phyloP scores from a whole-genome alignment of 2,797 vertebrate genomes.

The Benthosema pterotum region DNA sequence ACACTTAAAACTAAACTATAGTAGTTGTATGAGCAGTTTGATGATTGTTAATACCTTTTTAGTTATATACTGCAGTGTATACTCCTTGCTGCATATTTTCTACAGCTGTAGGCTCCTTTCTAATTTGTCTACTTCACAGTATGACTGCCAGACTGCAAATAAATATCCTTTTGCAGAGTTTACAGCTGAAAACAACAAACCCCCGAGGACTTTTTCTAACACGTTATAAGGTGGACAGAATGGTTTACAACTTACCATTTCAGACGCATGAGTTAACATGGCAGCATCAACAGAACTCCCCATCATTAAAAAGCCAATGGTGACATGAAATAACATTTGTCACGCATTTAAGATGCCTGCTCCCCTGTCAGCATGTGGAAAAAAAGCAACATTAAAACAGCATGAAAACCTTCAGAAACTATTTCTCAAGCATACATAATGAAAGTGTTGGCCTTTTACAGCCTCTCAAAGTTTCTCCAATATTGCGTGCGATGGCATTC shows the following conservation, averaged over 20 bases:
- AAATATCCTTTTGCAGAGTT: conserved; percentile 64
- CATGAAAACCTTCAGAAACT: conserved; percentile 21
- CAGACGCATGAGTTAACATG: conserved; percentile 5
- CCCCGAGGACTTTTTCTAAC: conserved; percentile 53
- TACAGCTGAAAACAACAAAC: conserved; percentile 61
- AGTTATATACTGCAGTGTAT: conserved; percentile 27
- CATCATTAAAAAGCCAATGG: conserved; percentile 14
- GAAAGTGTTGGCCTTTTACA: conserved; percentile 11
- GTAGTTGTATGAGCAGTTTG: conserved; percentile 21
- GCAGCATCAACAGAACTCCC: neutral
- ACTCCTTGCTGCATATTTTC: conserved; percentile 36
- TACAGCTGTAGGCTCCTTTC: conserved; percentile 21
- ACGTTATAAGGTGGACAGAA: conserved; percentile 23
- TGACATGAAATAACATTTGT: conserved; percentile 25
- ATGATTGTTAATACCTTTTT: conserved; percentile 43
- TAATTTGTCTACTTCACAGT: conserved; percentile 44
- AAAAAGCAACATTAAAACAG: conserved; percentile 28
- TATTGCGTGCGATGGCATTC: conserved; percentile 13
- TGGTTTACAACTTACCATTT: conserved; percentile 58
- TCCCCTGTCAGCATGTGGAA: conserved; percentile 42
- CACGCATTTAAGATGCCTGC: conserved; percentile 26
- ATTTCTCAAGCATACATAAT: conserved; percentile 7
- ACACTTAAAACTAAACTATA: conserved; percentile 33
- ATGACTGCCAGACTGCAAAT: conserved; percentile 70
- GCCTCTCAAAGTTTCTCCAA: neutral